Conservation (phyloP, 1,140 invertebrate species). For the Drosophila burlai region DNA sequence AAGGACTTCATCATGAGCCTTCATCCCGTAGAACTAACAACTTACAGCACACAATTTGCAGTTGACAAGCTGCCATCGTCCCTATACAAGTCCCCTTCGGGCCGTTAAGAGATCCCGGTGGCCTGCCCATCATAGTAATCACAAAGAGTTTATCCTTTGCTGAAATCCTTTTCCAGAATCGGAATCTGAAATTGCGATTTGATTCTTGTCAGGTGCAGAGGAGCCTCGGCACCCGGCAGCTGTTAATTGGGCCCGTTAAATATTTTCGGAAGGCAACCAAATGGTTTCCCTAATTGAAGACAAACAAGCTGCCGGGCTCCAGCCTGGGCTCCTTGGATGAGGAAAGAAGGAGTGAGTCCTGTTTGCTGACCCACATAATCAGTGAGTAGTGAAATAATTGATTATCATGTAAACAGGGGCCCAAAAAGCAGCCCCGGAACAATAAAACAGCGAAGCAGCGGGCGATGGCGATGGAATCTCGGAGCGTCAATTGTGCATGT, state of each 20-base stretch:
- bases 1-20: conserved; percentile 19
- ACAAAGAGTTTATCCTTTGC: conserved; percentile 1
- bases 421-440: conserved; percentile 38
- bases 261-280: conserved; percentile 25
- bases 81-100: background rate
- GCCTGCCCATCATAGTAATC: background rate
- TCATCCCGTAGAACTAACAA: conserved; percentile 12
- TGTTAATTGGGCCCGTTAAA: conserved; percentile 26
- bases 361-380: conserved; percentile 76
- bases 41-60: conserved; percentile 42
- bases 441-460: conserved; percentile 52
- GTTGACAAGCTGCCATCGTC: conserved; percentile 22
- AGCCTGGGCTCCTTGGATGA: background rate
- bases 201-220: conserved; percentile 28
- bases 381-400: conserved; percentile 82
- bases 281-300: conserved; percentile 60
- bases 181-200: conserved; percentile 6
- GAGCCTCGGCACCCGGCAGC: background rate
- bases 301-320: conserved; percentile 39
- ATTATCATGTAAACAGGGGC: conserved; percentile 71
- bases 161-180: background rate
- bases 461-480: conserved; percentile 62
- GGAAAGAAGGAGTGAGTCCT: conserved; percentile 13
- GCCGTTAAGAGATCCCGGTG: background rate
- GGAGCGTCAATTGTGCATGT: conserved; percentile 31